These are phyloP conservation scores for Abramis brama DNA, from an alignment of 2,113 vertebrate genomes.

Conservation along the genomic window DNA sequence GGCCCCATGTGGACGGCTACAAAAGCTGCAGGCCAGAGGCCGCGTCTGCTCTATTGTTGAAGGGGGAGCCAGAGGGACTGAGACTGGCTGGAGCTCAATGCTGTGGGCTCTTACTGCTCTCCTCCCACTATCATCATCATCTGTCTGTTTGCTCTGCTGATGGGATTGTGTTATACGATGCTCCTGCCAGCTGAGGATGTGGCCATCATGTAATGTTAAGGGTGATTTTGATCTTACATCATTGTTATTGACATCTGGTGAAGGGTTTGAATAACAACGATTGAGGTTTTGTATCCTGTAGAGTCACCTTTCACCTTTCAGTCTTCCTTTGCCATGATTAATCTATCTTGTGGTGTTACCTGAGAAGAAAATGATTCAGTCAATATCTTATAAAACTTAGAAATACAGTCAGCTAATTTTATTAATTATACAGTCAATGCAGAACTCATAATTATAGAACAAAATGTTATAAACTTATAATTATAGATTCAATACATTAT, in stretches of 20 bases:
- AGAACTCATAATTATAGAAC: neutral
- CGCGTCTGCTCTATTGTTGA: slow-evolving; percentile 77
- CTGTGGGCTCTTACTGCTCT: slow-evolving; percentile 31
- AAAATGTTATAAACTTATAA: neutral
- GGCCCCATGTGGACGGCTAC: slow-evolving; percentile 72
- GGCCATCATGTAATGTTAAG: neutral
- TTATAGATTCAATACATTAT: neutral
- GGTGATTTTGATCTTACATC: neutral
- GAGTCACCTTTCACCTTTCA: neutral
- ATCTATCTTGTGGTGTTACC: neutral
- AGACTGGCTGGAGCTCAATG: slow-evolving; percentile 31
- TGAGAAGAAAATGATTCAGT: neutral
- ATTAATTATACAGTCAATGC: neutral
- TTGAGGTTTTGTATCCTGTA: neutral
- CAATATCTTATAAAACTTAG: neutral
- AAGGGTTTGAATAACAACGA: neutral
- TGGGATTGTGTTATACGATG: slow-evolving; percentile 5
- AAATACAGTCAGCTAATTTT: neutral
- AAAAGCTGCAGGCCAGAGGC: slow-evolving; percentile 71
- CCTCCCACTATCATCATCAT: slow-evolving; percentile 39
- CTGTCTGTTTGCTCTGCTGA: slow-evolving; percentile 51
- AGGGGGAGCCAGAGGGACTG: slow-evolving; percentile 69
- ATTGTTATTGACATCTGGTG: neutral
- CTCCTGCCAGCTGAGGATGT: neutral
- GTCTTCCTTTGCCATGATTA: too few relatives aligned